Base-by-base conservation (phyloP, 2,888 invertebrate species). In the Tenthredo distinguenda region DNA sequence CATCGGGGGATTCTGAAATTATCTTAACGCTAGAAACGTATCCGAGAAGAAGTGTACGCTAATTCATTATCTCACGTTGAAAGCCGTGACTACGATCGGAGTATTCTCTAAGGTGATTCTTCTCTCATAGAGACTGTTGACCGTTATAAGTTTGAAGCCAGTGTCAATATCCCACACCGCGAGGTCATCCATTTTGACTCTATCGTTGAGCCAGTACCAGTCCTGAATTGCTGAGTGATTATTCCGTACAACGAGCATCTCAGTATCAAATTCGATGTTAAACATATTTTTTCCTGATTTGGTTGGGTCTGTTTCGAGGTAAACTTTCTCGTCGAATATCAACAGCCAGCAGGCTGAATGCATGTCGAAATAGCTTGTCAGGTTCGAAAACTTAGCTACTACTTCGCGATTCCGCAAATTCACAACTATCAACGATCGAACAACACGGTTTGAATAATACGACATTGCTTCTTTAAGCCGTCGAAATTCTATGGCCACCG, bases 191-290 rank as follows among this genome's bases (percentile, higher is more conserved):
- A 84, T 86, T 72, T 87, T 86, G n/a, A 90, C 90, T 1, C 71
- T 89, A 1, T 87, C 86, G 3, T 85, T 74, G 1, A 90, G 7
- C 7, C 90, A 84, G 85, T 91, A 92, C 91, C 92, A 92, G 50
- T 92, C 92, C 0, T 65, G 85, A 2, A 92, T 26, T 7, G 50
- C 26, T 4, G 88, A 82, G 9, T 86, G 62, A 7, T 87, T 79
- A 76, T 89, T 88, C 55, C 91, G 90, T 3, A 87, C 84, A 0
- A 92, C 88, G n/a, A 92, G 74, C 90, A 92, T 89, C 83, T 90
- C 88, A 9, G 91, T 89, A 58, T 89, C 86, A 86, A 91, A 91
- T 2, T 85, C 84, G 0, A 92, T 34, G 43, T 89, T 84, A 37
- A 92, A 90, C 1, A 86, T 71, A 79, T 91, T 92, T 47, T 15